These are phyloP conservation scores for Sorex fumeus DNA, from an alignment of 2,113 vertebrate genomes.

Conservation along the genomic window DNA sequence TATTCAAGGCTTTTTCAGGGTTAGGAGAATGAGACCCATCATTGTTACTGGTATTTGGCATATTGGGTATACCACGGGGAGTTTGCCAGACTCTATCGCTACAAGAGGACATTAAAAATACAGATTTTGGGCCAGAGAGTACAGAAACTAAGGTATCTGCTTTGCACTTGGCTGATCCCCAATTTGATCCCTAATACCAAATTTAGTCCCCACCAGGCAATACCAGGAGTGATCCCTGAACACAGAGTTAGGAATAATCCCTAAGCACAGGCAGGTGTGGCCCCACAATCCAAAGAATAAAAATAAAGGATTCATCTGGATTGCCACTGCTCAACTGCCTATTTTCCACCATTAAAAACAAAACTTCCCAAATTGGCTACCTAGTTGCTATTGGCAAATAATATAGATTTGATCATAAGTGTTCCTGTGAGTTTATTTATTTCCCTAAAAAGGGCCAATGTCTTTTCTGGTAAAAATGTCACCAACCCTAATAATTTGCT, in stretches of 20 bases:
- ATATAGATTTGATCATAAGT: background rate
- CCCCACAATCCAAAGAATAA: background rate
- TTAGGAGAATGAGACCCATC: no score
- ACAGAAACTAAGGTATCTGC: no score
- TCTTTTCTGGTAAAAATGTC: background rate
- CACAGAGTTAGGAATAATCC: no score
- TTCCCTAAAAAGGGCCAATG: background rate
- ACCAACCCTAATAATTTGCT: background rate
- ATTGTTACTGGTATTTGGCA: no score
- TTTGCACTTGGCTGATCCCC: no score
- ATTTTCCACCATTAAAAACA: slow-evolving; percentile 41
- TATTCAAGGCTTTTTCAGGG: no score
- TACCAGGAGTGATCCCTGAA: no score
- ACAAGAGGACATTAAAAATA: background rate
- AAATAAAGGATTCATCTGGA: background rate
- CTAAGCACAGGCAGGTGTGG: no score
- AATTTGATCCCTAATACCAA: no score
- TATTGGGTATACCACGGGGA: no score
- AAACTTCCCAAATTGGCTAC: slow-evolving; percentile 10
- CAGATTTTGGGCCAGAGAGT: background rate
- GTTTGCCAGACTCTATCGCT: no score
- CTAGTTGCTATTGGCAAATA: slow-evolving; percentile 15
- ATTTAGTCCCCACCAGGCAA: no score
- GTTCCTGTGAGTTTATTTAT: background rate
- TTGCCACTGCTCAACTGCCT: background rate